Percentiles rank a stretch among this genome's conserved stretches.
These are phyloP conservation scores for Smittia aterrima DNA, from an alignment of 2,888 invertebrate species.

Conservation along the genomic window DNA sequence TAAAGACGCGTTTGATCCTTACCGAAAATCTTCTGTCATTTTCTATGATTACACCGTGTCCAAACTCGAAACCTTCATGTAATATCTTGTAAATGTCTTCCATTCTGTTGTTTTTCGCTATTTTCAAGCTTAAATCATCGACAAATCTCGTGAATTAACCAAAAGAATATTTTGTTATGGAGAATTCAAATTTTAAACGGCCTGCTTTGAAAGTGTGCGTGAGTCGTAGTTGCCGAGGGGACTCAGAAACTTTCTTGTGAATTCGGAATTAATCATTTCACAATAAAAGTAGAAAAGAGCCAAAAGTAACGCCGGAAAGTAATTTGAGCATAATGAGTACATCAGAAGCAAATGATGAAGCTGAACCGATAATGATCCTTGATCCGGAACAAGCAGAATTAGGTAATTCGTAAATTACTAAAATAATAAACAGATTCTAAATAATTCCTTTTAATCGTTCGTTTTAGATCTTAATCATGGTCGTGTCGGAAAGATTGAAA, in stretches of 20 bases:
- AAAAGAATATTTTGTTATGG: no score
- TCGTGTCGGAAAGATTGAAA: slow-evolving; percentile 78
- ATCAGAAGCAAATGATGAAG: not conserved
- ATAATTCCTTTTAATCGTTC: not conserved
- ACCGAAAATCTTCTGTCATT: not conserved
- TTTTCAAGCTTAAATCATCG: no score
- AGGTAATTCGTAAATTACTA: not conserved
- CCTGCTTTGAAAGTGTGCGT: no score
- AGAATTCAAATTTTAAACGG: no score
- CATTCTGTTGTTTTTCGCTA: not conserved
- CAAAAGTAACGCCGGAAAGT: no score
- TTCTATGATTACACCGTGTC: not conserved
- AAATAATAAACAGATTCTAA: not conserved
- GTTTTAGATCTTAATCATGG: slow-evolving; percentile 85
- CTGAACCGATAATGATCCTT: slow-evolving; percentile 24
- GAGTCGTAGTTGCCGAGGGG: no score
- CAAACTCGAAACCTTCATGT: not conserved
- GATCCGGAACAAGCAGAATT: slow-evolving; percentile 32
- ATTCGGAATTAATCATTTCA: no score
- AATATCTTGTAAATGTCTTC: not conserved
- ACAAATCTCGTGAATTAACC: no score
- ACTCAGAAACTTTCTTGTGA: no score
- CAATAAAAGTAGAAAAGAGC: no score
- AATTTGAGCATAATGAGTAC: not conserved
- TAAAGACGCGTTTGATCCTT: not conserved